Percentiles rank a stretch among this genome's conserved stretches.
phyloP scores from a whole-genome alignment of 1,140 invertebrate species.

The Conus betulinus region DNA sequence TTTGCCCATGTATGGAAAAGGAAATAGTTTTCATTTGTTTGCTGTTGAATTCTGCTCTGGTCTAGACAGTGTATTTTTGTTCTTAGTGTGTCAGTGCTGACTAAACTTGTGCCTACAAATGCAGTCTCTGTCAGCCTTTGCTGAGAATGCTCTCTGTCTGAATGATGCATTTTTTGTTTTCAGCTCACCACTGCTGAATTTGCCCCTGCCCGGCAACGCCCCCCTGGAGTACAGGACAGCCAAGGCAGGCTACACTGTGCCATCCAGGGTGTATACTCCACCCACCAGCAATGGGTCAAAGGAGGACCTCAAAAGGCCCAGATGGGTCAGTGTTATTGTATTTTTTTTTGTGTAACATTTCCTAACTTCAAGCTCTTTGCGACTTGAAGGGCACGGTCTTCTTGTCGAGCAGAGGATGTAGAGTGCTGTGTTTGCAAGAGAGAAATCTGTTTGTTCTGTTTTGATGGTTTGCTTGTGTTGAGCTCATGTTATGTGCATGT shows the following conservation, averaged over 20 bases:
- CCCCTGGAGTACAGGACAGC: slow-evolving; percentile 81
- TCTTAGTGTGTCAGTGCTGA: too few species aligned
- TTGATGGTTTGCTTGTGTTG: too few species aligned
- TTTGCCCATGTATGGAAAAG: too few species aligned
- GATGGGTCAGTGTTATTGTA: slow-evolving; percentile 65
- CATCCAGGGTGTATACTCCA: slow-evolving; percentile 40
- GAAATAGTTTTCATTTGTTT: too few species aligned
- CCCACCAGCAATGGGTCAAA: slow-evolving; percentile 33
- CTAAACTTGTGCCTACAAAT: too few species aligned
- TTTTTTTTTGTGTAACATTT: neutral
- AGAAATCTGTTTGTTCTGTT: too few species aligned
- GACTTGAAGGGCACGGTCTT: neutral
- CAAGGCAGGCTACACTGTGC: slow-evolving; percentile 69
- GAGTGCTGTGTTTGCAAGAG: too few species aligned
- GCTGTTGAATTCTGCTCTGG: too few species aligned
- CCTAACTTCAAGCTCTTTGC: neutral
- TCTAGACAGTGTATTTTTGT: too few species aligned
- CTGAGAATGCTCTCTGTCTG: too few species aligned
- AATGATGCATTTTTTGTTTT: slow-evolving; percentile 33
- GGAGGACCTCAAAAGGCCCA: slow-evolving; percentile 59
- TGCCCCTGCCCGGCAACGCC: slow-evolving; percentile 88
- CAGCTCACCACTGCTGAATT: slow-evolving; percentile 86
- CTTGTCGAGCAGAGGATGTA: neutral
- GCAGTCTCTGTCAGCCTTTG: too few species aligned
- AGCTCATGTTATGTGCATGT: too few species aligned